Evolutionary conservation across 2,113 vertebrate genomes (phyloP), one percentile per base, ranked within the genome.

Genomic region (Podilymbus podiceps): DNA sequence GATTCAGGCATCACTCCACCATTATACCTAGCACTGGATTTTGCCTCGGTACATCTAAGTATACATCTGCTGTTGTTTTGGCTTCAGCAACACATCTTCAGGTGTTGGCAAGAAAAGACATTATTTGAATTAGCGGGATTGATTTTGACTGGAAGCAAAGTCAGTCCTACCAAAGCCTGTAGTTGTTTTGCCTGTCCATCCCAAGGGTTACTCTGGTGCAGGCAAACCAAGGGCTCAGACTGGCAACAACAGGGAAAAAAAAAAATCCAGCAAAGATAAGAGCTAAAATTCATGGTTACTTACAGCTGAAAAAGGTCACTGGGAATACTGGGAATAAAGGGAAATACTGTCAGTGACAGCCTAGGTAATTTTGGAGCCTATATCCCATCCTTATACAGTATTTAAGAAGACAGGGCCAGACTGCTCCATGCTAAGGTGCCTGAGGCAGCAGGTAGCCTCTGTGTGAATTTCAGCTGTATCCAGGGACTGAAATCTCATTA

Each of bases 401-500:
- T 88, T 89, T 84, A 75, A 80, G 50, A 93, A 53, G 85, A 93
- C 79, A 90, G 67, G 68, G 40, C 40, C 44, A 72, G 53, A 25
- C 35, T 56, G 27, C 23, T 78, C 46, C 19, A 40, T 2, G 3
- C 0, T 0, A 27, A 75, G 64, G 27, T 56, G 42, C 42, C 79
- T 31, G 49, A 77, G 66, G 89, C 62, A 56, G 55, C 33, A 25
- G 25, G 38, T 15, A 88, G 72, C 6, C 17, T 42, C 53, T 66
- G 3, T 30, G 56, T n/a, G 52, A 77, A 85, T 93, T 90, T 86
- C 27, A 82, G 33, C 30, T 58, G 19, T 9, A 52, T 44, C 50
- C 52, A 80, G 56, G 44, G 64, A 50, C 35, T 33, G 53, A 92
- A 95, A 83, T 67, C 8, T 19, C 59, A 84, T 60, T 84, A 44